Evolutionary conservation across 2,888 invertebrate genomes (phyloP), one percentile per base, ranked within the genome.

Genomic region (Pardosa pseudoannulata): DNA sequence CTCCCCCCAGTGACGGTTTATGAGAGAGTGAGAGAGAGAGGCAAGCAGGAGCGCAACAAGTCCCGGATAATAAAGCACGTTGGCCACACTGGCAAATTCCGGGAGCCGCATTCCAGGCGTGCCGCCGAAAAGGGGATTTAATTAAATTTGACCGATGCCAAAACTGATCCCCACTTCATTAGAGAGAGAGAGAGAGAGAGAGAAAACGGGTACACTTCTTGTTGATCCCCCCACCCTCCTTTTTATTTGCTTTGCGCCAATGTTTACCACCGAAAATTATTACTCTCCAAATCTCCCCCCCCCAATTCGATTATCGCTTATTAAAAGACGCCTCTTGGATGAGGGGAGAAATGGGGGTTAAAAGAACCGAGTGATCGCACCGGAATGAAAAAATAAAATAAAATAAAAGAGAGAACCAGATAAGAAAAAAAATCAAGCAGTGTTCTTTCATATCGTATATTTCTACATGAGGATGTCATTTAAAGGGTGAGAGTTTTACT

Each of bases 131-230:
- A 65, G 81, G 73, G 75, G 73, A 85, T 85, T 85, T 85, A 85
- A 85, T 85, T 85, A 85, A 85, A 85, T 85, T 85, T 85, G 83
- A 85, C 83, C 78, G 83, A 85, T 83, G 82, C 68, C 28, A 80
- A 65, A n/a, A n/a, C 32, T 68, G 83, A 79, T 78, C 78, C 39
- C 29, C 83, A 85, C 83, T 85, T 85, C 83, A 85, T 85, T 85
- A 85, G 67, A 78, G 76, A 36, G 29, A 19, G n/a, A n/a, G n/a
- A n/a, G n/a, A n/a, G n/a, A n/a, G n/a, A n/a, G n/a, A n/a, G n/a
- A n/a, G n/a, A n/a, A n/a, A 67, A 46, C 28, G 32, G 72, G 64
- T 39, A 50, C 31, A 32, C 50, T 56, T 68, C 19, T 50, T 9
- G 36, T 11, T 16, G 9, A 7, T 28, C 13, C 28, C 27, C 19